Evolutionary conservation across 2,797 vertebrate genomes (phyloP).

Genomic region (Thunnus albacares): DNA sequence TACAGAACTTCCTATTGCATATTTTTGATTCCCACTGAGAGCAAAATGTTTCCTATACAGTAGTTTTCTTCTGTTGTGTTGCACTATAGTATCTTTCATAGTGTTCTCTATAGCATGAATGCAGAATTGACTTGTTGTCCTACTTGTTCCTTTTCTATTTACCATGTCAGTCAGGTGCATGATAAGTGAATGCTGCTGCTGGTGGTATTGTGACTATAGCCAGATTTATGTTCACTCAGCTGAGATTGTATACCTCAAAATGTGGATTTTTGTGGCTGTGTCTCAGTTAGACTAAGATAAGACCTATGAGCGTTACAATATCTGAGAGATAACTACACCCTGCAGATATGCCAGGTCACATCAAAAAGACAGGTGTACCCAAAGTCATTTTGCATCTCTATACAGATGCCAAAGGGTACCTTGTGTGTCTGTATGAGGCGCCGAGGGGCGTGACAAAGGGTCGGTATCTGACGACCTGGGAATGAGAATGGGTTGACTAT

Average conservation of each 20-base stretch:
- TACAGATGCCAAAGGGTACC: not conserved
- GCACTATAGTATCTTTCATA: not conserved
- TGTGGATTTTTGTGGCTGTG: slow-evolving; percentile 27
- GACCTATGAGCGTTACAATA: not conserved
- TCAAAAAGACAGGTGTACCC: not conserved
- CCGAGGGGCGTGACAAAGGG: not conserved
- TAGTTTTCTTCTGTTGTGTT: not conserved
- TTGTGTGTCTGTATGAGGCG: too few relatives aligned
- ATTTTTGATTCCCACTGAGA: not conserved
- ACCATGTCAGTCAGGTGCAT: slow-evolving; percentile 14
- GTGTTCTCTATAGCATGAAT: not conserved
- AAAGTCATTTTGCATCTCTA: not conserved
- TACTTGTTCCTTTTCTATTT: slow-evolving; percentile 1
- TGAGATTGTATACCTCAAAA: slow-evolving; percentile 27
- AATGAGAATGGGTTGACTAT: not conserved
- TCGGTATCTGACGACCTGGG: not conserved
- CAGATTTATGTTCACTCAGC: slow-evolving; percentile 31
- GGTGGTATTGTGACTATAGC: slow-evolving; percentile 5
- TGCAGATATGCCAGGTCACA: slow-evolving; percentile 6
- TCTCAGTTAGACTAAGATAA: slow-evolving; percentile 2
- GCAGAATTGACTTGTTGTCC: not conserved
- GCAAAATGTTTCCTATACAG: not conserved
- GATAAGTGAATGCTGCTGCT: slow-evolving; percentile 27
- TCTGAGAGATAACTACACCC: not conserved
- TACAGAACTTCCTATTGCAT: not conserved